phyloP scores from a whole-genome alignment of 2,113 vertebrate species.

The Melanerpes formicivorus region DNA sequence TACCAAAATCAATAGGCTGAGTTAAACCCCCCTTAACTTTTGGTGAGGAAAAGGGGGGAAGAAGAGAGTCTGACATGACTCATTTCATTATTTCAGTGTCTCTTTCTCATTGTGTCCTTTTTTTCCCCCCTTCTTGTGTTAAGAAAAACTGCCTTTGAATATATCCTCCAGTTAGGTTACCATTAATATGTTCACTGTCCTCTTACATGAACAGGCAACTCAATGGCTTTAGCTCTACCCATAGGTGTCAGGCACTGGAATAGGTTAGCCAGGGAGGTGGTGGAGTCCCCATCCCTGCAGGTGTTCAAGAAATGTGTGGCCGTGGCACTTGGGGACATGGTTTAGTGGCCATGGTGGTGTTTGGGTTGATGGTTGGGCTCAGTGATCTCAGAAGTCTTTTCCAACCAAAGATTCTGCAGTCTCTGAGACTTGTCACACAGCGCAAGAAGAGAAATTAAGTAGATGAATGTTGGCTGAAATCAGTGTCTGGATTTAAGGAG shows the following conservation, averaged over 20 bases:
- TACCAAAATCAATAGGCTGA: constrained; percentile 71
- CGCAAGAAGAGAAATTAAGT: background rate
- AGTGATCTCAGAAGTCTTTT: too few species aligned
- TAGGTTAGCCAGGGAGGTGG: too few species aligned
- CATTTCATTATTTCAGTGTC: background rate
- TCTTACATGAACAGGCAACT: background rate
- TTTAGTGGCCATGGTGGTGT: too few species aligned
- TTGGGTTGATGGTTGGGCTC: too few species aligned
- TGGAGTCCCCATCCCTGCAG: too few species aligned
- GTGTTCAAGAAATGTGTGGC: too few species aligned
- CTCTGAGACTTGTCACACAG: background rate
- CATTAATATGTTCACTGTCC: background rate
- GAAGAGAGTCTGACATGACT: background rate
- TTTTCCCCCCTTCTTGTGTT: background rate
- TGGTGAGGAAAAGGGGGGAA: background rate
- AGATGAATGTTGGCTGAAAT: background rate
- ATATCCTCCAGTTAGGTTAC: background rate
- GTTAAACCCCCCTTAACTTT: background rate
- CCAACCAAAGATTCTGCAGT: too few species aligned
- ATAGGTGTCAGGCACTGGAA: background rate
- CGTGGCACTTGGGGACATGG: too few species aligned
- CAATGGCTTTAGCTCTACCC: background rate
- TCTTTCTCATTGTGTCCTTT: background rate
- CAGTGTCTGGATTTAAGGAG: background rate
- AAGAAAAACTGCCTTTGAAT: background rate